Evolutionary conservation across 2,797 vertebrate genomes (phyloP).

Genomic region (Echeneis naucrates): DNA sequence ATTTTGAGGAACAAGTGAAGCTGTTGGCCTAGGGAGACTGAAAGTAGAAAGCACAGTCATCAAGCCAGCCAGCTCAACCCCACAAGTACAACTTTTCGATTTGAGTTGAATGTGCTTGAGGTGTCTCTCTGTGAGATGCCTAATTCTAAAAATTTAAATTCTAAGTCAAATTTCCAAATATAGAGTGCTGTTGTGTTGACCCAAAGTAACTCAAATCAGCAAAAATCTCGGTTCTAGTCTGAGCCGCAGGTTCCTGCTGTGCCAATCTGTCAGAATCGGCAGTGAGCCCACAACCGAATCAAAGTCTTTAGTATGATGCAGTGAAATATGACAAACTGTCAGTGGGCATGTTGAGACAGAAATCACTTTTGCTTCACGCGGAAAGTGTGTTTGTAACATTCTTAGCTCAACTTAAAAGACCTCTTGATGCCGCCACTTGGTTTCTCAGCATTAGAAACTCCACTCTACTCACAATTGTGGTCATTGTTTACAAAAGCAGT

Average conservation of each 20-base stretch:
- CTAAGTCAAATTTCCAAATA: slow-evolving; percentile 38
- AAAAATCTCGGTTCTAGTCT: slow-evolving; percentile 19
- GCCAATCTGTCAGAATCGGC: slow-evolving; percentile 45
- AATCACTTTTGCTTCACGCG: slow-evolving; percentile 16
- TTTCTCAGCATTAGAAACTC: slow-evolving; percentile 38
- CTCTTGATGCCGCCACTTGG: slow-evolving; percentile 16
- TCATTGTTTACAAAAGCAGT: slow-evolving; percentile 58
- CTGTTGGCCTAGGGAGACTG: slow-evolving; percentile 45
- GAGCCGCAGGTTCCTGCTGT: slow-evolving; percentile 7
- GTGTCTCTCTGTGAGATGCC: slow-evolving; percentile 34
- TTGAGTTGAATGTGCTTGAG: slow-evolving; percentile 49
- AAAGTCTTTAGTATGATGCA: slow-evolving; percentile 24
- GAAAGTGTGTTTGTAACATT: slow-evolving; percentile 3
- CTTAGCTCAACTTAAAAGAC: slow-evolving; percentile 21
- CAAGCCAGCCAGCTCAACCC: slow-evolving; percentile 28
- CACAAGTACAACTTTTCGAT: slow-evolving; percentile 52
- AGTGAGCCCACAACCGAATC: slow-evolving; percentile 27
- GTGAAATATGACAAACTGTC: slow-evolving; percentile 29
- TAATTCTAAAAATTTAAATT: too few relatives aligned
- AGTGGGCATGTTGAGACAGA: not conserved
- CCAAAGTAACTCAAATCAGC: slow-evolving; percentile 39
- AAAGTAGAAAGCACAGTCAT: slow-evolving; percentile 21
- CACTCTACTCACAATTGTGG: slow-evolving; percentile 38
- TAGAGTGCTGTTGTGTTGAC: slow-evolving; percentile 1
- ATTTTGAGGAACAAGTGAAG: slow-evolving; percentile 58